These are phyloP conservation scores for Crax fasciolata DNA, from an alignment of 2,797 vertebrate species.

Conservation along the genomic window DNA sequence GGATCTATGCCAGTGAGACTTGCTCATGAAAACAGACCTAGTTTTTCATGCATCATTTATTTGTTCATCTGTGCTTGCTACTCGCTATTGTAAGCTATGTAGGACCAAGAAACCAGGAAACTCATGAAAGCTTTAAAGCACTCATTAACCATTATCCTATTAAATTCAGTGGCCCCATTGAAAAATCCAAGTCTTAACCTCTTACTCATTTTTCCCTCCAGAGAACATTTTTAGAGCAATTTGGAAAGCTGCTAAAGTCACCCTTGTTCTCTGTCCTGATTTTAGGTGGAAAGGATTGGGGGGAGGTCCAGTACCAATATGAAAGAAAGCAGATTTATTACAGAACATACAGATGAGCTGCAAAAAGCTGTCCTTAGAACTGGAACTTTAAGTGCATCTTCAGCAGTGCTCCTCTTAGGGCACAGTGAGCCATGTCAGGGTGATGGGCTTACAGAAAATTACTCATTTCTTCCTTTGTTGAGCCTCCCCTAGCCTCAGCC, in stretches of 20 bases:
- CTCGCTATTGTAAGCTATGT: background rate
- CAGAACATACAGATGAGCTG: background rate
- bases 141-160: conserved; percentile 7
- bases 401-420: conserved; percentile 11
- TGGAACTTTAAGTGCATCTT: background rate
- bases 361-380: conserved; percentile 30
- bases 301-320: background rate
- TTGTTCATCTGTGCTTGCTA: background rate
- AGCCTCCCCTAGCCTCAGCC: background rate
- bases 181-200: conserved; percentile 24
- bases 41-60: background rate
- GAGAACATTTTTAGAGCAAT: background rate
- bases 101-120: background rate
- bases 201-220: background rate
- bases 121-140: conserved; percentile 15
- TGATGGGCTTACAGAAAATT: background rate
- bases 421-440: background rate
- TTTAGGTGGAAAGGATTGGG: background rate
- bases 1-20: background rate
- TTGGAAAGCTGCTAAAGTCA: background rate
- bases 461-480: background rate
- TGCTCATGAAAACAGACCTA: background rate
- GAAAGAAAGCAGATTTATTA: conserved; percentile 6
- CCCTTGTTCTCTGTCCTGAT: accelerated
- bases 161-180: conserved; percentile 26